Base-by-base conservation (phyloP, 2,888 invertebrate species). In the Drosophila niveifrons region DNA sequence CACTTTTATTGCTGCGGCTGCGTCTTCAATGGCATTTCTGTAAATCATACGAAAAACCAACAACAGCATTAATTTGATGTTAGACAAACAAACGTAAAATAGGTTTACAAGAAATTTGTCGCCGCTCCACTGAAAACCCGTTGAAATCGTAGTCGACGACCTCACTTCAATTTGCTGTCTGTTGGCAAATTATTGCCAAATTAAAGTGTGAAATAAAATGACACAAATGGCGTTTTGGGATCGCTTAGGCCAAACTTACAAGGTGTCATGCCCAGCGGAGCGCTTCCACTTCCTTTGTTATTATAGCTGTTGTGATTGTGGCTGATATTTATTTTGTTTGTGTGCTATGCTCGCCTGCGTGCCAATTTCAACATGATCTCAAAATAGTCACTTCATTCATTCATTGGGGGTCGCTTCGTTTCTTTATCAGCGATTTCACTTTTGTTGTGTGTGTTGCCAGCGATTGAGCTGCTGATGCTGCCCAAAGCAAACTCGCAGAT, bases 371-470 rank as follows among this genome's bases (percentile, higher is more conserved):
- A 44, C 65, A 69, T 43, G 53, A n/a, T 65, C 50, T 55, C 41
- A 23, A 75, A 47, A 72, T 66, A 65, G 23, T 23, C 31, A 62
- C 51, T 47, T 43, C 53, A 64, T 62, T 72, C 59, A 70, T 69
- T 80, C 66, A 64, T 52, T 47, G 43, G 63, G 57, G 56, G 66
- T 53, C 44, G 36, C 47, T 48, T 62, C 72, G 36, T 48, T 48
- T 62, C 72, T 73, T 82, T 86, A 86, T 84, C 84, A 82, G 82
- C 72, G 84, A 84, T 87, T 84, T 84, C 83, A 80, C 87, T 87
- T 84, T 61, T 56, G 64, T 64, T 63, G 59, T 46, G 58, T 23
- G 29, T 46, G 58, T 34, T 41, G 18, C n/a, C 8, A 47, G 52
- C 18, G 50, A 28, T 68, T 69, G 78, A 55, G 23, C 23, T 77